Conservation (phyloP, 2,113 vertebrate species). For the Plecotus auritus region DNA sequence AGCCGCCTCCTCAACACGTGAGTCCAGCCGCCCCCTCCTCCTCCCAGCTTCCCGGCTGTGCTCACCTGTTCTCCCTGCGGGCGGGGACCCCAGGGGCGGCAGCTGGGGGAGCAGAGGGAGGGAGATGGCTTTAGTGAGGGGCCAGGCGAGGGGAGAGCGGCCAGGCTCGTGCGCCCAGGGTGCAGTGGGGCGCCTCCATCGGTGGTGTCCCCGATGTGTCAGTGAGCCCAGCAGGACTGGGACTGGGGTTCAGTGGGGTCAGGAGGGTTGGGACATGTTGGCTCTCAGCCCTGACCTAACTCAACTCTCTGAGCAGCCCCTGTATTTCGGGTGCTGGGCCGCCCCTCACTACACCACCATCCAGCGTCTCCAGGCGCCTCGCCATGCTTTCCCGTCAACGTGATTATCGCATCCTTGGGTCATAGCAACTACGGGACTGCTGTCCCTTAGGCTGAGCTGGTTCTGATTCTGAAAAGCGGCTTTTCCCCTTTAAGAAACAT, state of each 20-base stretch:
- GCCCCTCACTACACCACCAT: neutral
- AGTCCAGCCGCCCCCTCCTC: slow-evolving; percentile 11
- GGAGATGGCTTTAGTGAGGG: neutral
- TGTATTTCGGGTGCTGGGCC: fast-evolving
- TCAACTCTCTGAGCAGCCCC: neutral
- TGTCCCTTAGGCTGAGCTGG: neutral
- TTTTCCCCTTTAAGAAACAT: neutral
- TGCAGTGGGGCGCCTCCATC: fast-evolving
- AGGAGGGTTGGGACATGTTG: fast-evolving
- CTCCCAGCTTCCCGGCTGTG: neutral
- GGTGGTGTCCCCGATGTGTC: fast-evolving
- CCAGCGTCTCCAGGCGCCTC: neutral
- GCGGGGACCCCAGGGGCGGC: neutral
- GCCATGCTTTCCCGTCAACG: fast-evolving
- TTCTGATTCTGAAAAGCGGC: neutral
- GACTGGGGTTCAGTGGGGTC: fast-evolving
- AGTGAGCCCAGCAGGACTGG: neutral
- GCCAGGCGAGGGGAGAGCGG: neutral
- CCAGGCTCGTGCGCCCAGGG: neutral
- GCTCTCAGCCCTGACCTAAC: neutral
- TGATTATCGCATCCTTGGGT: fast-evolving
- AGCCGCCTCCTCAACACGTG: slow-evolving; percentile 96
- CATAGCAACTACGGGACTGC: fast-evolving
- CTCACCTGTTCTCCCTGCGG: too few relatives aligned
- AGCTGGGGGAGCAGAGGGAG: neutral